Evolutionary conservation across 1,140 invertebrate genomes (phyloP), one percentile per base, ranked within the genome.

Genomic region (Aphaenogaster ashmeadi): DNA sequence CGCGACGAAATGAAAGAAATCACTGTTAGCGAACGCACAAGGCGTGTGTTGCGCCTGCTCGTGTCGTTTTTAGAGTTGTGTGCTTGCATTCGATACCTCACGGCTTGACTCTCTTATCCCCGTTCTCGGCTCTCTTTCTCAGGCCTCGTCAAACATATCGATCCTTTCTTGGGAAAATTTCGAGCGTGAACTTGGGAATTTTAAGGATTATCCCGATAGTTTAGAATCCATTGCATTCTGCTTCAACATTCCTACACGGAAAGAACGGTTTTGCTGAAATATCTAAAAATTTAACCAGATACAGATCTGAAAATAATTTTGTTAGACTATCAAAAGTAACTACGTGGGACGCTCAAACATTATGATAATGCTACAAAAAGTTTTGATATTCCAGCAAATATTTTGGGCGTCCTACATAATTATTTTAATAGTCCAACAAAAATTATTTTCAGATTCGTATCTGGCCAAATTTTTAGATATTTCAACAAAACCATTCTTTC

Each of bases 1-100:
- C n/a, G n/a, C 47, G 71, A 72, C 36, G 66, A 88, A 87, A 88
- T 90, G 89, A 90, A 90, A 90, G 89, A 86, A 87, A 88, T 90
- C 79, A 78, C 89, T 90, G 89, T 90, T 89, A 78, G 86, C 60
- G 77, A 33, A 89, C 18, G 33, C 47, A 58, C 87, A 69, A 69
- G 83, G 66, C 71, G 27, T n/a, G 67, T 36, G 56, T 52, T 69
- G 67, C 74, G 47, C 18, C 33, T 58, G 64, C 64, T 83, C 54
- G 75, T 50, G 67, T 58, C 64, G 71, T 89, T 89, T 89, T 87
- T 86, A 89, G 78, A 75, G 86, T 77, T 75, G 67, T 52, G 41
- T 87, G 78, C 71, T 87, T 75, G 47, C 66, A 77, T 36, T 88
- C 86, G 56, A 83, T 87, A 75, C 60, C 66, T 80, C n/a, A 13